phyloP scores from a whole-genome alignment of 2,797 vertebrate species.

The Phoxinus dragarum region DNA sequence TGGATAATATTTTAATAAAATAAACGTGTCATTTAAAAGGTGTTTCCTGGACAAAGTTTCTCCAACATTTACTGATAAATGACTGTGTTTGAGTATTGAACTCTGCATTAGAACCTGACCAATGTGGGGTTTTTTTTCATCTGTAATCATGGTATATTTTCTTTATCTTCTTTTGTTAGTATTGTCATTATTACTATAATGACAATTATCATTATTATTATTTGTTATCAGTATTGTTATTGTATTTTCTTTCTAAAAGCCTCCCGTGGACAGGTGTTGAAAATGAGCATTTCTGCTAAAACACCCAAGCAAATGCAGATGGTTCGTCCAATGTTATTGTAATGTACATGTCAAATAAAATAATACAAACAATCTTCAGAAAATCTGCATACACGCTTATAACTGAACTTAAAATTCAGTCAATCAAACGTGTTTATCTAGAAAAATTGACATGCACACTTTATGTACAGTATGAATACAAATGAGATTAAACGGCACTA shows the following conservation, averaged over 20 bases:
- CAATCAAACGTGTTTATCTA: background rate
- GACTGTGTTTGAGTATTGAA: background rate
- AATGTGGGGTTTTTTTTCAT: too few species aligned
- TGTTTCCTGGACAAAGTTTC: background rate
- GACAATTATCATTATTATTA: too few species aligned
- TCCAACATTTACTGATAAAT: background rate
- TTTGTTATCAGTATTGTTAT: too few species aligned
- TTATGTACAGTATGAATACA: background rate
- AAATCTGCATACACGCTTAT: background rate
- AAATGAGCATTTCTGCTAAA: too few species aligned
- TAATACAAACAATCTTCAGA: background rate
- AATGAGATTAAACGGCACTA: slow-evolving; percentile 1
- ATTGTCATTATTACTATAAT: too few species aligned
- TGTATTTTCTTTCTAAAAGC: too few species aligned
- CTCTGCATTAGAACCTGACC: background rate
- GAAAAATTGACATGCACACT: background rate
- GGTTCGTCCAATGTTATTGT: too few species aligned
- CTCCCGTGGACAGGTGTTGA: too few species aligned
- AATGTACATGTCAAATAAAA: too few species aligned
- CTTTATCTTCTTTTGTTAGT: too few species aligned
- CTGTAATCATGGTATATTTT: too few species aligned
- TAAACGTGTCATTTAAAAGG: background rate
- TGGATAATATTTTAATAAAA: background rate
- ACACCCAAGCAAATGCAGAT: too few species aligned
- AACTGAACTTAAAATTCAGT: background rate